These are phyloP conservation scores for Zingel zingel DNA, from an alignment of 2,113 vertebrate genomes.

Conservation along the genomic window DNA sequence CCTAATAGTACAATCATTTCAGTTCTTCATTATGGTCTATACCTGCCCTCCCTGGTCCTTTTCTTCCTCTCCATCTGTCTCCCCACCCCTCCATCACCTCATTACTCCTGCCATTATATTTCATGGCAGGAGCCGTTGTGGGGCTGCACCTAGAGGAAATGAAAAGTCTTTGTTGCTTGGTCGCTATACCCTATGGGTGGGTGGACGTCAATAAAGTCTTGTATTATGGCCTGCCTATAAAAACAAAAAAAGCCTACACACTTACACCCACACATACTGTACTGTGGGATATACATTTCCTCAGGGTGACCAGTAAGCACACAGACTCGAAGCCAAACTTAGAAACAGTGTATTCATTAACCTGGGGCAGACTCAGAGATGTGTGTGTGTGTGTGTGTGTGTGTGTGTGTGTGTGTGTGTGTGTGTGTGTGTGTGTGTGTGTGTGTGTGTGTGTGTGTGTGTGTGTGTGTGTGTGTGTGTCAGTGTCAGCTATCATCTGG, in stretches of 20 bases:
- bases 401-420: constrained; percentile 3
- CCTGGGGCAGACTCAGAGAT: constrained; percentile 11
- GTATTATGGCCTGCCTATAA: constrained; percentile 30
- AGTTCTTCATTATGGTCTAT: constrained; percentile 36
- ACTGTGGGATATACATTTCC: constrained; percentile 30
- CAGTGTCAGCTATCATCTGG: background rate
- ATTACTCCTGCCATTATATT: constrained; percentile 47
- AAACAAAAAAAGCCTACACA: constrained; percentile 16
- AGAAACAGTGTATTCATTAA: constrained; percentile 40
- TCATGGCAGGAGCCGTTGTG: constrained; percentile 38
- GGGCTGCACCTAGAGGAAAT: constrained; percentile 69
- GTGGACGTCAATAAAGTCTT: constrained; percentile 57
- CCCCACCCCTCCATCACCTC: constrained; percentile 17
- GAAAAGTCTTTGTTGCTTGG: constrained; percentile 68
- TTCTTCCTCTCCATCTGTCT: constrained; percentile 20
- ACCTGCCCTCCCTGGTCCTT: constrained; percentile 23
- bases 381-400: background rate
- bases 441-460: background rate
- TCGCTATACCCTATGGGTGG: constrained; percentile 33
- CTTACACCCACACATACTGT: constrained; percentile 2
- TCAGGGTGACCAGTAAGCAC: constrained; percentile 4
- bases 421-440: constrained; percentile 6
- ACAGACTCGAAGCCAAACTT: constrained; percentile 2
- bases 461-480: background rate
- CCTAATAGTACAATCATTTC: constrained; percentile 55